phyloP scores from a whole-genome alignment of 2,888 invertebrate genomes.

The Eledona agricola region DNA sequence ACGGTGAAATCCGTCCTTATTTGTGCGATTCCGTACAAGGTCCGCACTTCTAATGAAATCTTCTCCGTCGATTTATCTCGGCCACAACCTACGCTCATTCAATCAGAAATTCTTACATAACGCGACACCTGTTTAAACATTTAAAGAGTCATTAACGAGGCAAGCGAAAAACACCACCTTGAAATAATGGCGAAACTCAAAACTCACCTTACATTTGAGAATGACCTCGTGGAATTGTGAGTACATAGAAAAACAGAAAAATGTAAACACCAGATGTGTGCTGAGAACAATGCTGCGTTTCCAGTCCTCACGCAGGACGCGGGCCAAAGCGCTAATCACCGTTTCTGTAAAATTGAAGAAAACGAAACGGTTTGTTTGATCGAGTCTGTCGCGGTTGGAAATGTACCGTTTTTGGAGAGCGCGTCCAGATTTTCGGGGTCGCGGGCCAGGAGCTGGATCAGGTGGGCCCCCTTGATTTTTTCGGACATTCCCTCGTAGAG shows the following conservation, averaged over 20 bases:
- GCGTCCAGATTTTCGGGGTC: conserved; percentile 94
- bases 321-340: conserved; percentile 91
- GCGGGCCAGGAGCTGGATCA: conserved; percentile 90
- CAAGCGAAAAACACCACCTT: conserved; percentile 7
- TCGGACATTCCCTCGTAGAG: conserved; percentile 94
- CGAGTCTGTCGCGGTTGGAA: no score
- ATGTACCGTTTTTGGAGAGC: conserved; percentile 93
- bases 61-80: no score
- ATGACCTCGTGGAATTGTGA: conserved; percentile 94
- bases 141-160: conserved; percentile 18
- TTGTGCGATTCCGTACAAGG: no score
- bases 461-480: conserved; percentile 90
- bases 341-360: conserved; percentile 81
- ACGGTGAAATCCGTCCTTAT: conserved; percentile 7
- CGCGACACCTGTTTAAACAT: conserved; percentile 26
- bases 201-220: conserved; percentile 86
- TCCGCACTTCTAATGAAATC: no score
- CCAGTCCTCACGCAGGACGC: conserved; percentile 98
- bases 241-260: conserved; percentile 97
- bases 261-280: conserved; percentile 95
- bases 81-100: conserved; percentile 1
- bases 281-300: conserved; percentile 94
- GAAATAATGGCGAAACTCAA: conserved; percentile 10
- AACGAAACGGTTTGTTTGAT: no score
- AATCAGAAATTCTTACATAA: conserved; percentile 14